Evolutionary conservation across 2,797 vertebrate genomes (phyloP).

Genomic region (Leucoraja ocellata): DNA sequence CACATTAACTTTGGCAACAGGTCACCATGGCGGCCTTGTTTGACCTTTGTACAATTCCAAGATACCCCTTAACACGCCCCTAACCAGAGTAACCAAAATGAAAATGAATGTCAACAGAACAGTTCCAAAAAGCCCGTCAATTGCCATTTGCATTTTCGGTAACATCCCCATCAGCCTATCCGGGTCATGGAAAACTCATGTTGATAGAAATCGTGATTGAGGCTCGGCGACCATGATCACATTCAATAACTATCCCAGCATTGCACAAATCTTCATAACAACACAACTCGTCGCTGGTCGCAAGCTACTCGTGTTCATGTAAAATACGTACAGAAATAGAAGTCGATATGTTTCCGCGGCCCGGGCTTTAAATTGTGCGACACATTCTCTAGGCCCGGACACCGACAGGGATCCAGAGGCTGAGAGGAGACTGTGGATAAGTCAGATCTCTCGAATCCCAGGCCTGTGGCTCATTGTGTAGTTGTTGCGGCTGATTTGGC

Average conservation of each 20-base stretch:
- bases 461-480: not conserved
- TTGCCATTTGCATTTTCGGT: not conserved
- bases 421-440: not conserved
- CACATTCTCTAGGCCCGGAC: not conserved
- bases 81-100: not conserved
- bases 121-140: not conserved
- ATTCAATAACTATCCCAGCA: not conserved
- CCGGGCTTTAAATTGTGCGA: not conserved
- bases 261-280: not conserved
- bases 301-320: not conserved
- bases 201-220: not conserved
- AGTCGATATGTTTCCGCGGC: not conserved
- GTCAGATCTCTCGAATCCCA: not conserved
- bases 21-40: not conserved
- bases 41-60: not conserved
- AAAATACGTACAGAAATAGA: constrained; percentile 21
- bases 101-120: not conserved
- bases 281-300: not conserved
- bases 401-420: not conserved
- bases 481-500: not conserved
- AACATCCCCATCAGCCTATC: not conserved
- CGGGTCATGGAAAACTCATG: not conserved
- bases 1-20: not conserved
- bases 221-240: not conserved
- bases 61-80: not conserved